Conservation (phyloP, 2,888 invertebrate genomes). For the Chymomyza fuscimana region DNA sequence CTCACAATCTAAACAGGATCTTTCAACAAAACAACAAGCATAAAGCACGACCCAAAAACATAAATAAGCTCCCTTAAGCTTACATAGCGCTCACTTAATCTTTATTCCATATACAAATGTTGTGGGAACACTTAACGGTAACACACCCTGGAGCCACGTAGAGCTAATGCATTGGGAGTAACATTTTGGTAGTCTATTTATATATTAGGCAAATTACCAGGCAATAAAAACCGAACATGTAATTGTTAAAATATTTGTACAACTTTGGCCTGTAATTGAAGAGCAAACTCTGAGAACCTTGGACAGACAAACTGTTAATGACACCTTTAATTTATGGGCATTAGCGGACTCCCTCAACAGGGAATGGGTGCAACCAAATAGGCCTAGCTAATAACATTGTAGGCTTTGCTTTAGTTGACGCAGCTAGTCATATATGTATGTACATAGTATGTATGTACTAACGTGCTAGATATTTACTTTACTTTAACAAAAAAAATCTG, state of each 20-base stretch:
- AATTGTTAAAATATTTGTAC: slow-evolving; percentile 69
- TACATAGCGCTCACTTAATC: neutral
- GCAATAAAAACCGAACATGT: slow-evolving; percentile 66
- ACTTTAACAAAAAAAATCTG: neutral
- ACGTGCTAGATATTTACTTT: neutral
- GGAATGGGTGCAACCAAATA: slow-evolving; percentile 19
- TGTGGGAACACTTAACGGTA: neutral
- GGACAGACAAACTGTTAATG: slow-evolving; percentile 69
- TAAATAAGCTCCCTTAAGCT: neutral
- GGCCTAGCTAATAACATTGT: slow-evolving; percentile 2
- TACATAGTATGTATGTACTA: neutral
- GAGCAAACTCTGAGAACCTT: slow-evolving; percentile 54
- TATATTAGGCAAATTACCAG: slow-evolving; percentile 68
- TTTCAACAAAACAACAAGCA: neutral
- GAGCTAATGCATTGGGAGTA: slow-evolving; percentile 59
- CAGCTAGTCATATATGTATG: neutral
- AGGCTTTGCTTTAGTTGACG: slow-evolving; percentile 24
- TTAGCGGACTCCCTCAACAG: slow-evolving; percentile 43
- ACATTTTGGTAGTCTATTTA: slow-evolving; percentile 47
- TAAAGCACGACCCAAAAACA: neutral
- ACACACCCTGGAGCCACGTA: slow-evolving; percentile 12
- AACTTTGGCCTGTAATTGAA: slow-evolving; percentile 53
- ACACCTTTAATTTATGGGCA: slow-evolving; percentile 74
- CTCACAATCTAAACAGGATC: neutral
- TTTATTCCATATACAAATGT: neutral